Evolutionary conservation across 2,113 vertebrate genomes (phyloP).

Genomic region (Hystrix brachyura): DNA sequence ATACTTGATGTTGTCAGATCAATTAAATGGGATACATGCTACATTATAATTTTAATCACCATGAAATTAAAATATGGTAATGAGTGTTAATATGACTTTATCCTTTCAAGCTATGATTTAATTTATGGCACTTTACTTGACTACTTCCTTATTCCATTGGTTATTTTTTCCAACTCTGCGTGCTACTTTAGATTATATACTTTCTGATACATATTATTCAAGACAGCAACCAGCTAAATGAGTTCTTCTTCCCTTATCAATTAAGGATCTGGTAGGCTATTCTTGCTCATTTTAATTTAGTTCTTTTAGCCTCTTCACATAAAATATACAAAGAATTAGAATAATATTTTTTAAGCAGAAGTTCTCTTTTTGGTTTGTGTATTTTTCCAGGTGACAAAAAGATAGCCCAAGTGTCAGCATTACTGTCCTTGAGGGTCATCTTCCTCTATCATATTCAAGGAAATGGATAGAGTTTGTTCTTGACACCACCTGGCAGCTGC

Average conservation of each 20-base stretch:
- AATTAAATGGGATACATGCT: conserved; percentile 74
- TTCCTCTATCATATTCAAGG: not conserved
- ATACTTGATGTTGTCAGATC: conserved; percentile 80
- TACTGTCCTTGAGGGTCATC: not conserved
- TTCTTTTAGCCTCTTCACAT: conserved; percentile 47
- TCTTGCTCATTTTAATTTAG: conserved; percentile 74
- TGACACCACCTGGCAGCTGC: not conserved
- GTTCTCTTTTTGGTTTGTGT: not conserved
- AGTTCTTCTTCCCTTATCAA: conserved; percentile 72
- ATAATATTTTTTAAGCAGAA: not conserved
- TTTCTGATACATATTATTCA: conserved; percentile 64
- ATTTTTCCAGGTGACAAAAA: conserved; percentile 44
- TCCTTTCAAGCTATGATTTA: conserved; percentile 78
- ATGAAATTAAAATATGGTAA: conserved; percentile 83
- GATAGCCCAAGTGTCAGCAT: not conserved
- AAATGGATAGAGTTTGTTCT: not conserved
- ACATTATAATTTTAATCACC: conserved; percentile 79
- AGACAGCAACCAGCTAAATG: conserved; percentile 73
- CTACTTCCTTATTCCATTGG: conserved; percentile 73
- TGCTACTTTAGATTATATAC: conserved; percentile 51
- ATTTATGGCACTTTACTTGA: conserved; percentile 79
- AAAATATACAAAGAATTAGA: conserved; percentile 53
- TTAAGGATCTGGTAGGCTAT: conserved; percentile 70
- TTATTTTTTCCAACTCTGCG: conserved; percentile 66
- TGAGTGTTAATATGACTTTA: conserved; percentile 74